phyloP scores from a whole-genome alignment of 2,113 vertebrate genomes.

The Odobenus rosmarus region DNA sequence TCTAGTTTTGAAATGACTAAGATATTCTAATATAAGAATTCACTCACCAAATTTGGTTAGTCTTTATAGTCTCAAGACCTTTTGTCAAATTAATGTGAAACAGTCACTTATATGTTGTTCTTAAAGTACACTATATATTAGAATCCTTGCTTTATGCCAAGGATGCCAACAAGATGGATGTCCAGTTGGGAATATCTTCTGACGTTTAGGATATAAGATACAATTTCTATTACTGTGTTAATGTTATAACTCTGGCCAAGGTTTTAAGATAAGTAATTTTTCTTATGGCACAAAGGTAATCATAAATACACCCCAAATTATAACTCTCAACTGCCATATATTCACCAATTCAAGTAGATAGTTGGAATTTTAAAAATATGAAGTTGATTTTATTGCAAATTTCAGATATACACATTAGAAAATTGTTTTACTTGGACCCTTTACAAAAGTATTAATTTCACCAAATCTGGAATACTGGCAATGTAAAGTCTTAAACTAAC shows the following conservation, averaged over 20 bases:
- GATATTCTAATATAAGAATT: conserved; percentile 65
- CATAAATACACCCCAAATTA: conserved; percentile 49
- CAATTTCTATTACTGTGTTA: conserved; percentile 33
- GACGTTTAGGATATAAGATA: conserved; percentile 49
- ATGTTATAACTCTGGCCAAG: conserved; percentile 64
- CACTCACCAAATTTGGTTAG: conserved; percentile 17
- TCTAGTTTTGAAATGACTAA: conserved; percentile 63
- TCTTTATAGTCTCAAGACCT: conserved; percentile 19
- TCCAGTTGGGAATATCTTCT: conserved; percentile 46
- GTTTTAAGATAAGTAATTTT: conserved; percentile 59
- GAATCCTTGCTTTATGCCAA: conserved; percentile 17
- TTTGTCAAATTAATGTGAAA: conserved; percentile 47
- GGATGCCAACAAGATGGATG: neutral
- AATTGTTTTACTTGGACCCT: conserved; percentile 75
- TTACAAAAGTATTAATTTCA: conserved; percentile 82
- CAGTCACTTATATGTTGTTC: neutral
- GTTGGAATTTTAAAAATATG: conserved; percentile 79
- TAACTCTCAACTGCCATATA: conserved; percentile 78
- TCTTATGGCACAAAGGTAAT: conserved; percentile 63
- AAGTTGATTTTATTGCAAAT: conserved; percentile 79
- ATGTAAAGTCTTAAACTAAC: conserved; percentile 84
- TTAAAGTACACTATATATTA: conserved; percentile 15
- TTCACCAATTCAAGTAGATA: conserved; percentile 76
- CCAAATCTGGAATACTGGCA: conserved; percentile 85
- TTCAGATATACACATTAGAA: conserved; percentile 81